Base-by-base conservation (phyloP, 2,888 invertebrate species). In the Folsomia candida region DNA sequence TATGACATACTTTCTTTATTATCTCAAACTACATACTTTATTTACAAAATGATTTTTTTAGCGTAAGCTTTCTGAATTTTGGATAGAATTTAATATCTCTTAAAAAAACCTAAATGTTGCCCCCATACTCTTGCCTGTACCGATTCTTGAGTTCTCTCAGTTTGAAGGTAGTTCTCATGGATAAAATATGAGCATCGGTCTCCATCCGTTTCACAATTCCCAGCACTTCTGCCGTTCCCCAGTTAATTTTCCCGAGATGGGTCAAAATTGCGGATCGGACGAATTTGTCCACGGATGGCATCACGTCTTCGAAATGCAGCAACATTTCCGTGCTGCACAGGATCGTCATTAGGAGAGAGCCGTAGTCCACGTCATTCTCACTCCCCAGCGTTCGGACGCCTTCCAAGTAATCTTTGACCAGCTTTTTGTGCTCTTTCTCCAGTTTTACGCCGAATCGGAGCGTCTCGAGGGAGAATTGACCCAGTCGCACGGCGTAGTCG, bases 351-450 rank as follows among this genome's bases (percentile, higher is more conserved):
- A 72, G 27, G 9, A 72, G 26, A 22, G 67, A 51, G 47, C 67
- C 72, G 26, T 65, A 72, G 22, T 72, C 72, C 18, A 72, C 57
- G 20, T 72, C 67, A 20, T 63, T 27, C 4, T 25, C 11, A 29
- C 29, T 62, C 22, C 62, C 37, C 14, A 62, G 28, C 4, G 22
- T 22, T 22, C 20, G 6, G 18, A 62, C 18, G 3, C 62, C 62
- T 4, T 29, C 22, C n/a, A 62, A 3, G 25, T n/a, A 62, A 4
- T 29, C 37, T 6, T 29, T n/a, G 14, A 62, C 9, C 4, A 62
- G n/a, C 4, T 29, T 3, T 29, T 22, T 29, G 6, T 62, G 37
- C n/a, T 6, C 6, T 20, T 29, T 27, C 4, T 27, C 26, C 37
- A 29, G 22, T 22, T 62, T 6, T 9, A 62, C 22, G n/a, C 62